Evolutionary conservation across 2,888 invertebrate genomes (phyloP).

Genomic region (Drosophila trichaetosa): DNA sequence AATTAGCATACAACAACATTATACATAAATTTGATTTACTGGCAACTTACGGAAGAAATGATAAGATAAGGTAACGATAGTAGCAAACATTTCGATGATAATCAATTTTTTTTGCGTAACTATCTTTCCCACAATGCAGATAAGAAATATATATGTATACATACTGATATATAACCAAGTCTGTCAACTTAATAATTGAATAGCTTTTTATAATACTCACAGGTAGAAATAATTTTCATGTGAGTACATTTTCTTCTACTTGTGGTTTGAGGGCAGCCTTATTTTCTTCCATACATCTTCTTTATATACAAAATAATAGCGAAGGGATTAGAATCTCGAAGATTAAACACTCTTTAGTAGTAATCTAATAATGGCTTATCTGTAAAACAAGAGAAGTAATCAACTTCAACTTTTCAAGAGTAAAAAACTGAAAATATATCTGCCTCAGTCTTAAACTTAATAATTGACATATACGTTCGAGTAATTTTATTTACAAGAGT

Average conservation of each 20-base stretch:
- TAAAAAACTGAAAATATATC: neutral
- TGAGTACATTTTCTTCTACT: neutral
- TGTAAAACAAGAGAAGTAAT: neutral
- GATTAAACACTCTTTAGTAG: neutral
- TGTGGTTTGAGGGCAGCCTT: neutral
- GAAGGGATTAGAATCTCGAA: neutral
- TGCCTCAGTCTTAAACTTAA: neutral
- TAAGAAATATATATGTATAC: neutral
- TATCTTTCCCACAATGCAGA: neutral
- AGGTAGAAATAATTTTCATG: neutral
- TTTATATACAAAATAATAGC: neutral
- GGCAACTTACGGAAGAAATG: neutral
- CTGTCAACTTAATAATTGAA: neutral
- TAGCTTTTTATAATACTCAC: neutral
- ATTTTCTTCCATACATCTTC: neutral
- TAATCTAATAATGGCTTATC: neutral
- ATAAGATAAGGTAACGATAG: neutral
- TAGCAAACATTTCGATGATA: neutral
- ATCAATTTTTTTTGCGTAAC: neutral
- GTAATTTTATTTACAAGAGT: neutral
- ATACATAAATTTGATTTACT: neutral
- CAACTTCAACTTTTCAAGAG: neutral
- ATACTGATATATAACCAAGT: neutral
- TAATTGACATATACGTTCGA: neutral
- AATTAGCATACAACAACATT: neutral